Evolutionary conservation across 1,140 invertebrate species (phyloP).

Genomic region (Drosophila pseudoobscura): DNA sequence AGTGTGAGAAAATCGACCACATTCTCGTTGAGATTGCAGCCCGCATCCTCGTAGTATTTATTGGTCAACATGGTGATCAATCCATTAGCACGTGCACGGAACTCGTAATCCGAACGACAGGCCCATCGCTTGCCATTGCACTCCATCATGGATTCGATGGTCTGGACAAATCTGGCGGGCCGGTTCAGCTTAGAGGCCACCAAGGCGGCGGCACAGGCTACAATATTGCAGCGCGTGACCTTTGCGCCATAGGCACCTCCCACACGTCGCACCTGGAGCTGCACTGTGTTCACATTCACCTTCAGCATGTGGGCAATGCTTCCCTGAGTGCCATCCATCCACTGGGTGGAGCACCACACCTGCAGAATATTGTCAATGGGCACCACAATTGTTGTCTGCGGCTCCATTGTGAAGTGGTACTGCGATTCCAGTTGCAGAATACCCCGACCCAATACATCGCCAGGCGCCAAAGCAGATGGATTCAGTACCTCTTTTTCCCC

Average conservation of each 20-base stretch:
- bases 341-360: conserved; percentile 87
- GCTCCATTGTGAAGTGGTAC: conserved; percentile 86
- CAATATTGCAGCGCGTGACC: conserved; percentile 85
- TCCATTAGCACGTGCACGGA: conserved; percentile 87
- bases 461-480: conserved; percentile 81
- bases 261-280: conserved; percentile 86
- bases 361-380: conserved; percentile 86
- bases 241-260: conserved; percentile 90
- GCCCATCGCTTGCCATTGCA: conserved; percentile 86
- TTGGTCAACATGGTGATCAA: conserved; percentile 87
- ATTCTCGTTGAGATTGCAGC: conserved; percentile 86
- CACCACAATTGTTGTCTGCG: conserved; percentile 86
- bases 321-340: conserved; percentile 87
- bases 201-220: conserved; percentile 86
- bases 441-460: conserved; percentile 55
- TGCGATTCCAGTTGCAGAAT: conserved; percentile 77
- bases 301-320: conserved; percentile 86
- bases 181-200: conserved; percentile 86
- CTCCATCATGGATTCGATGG: conserved; percentile 88
- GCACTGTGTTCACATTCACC: conserved; percentile 85
- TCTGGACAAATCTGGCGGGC: conserved; percentile 87
- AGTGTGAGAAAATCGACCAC: conserved; percentile 74
- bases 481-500: conserved; percentile 85
- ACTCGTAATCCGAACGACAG: conserved; percentile 84
- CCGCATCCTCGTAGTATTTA: conserved; percentile 87